phyloP scores from a whole-genome alignment of 2,797 vertebrate genomes.

The Typhlichthys eigenmanni region DNA sequence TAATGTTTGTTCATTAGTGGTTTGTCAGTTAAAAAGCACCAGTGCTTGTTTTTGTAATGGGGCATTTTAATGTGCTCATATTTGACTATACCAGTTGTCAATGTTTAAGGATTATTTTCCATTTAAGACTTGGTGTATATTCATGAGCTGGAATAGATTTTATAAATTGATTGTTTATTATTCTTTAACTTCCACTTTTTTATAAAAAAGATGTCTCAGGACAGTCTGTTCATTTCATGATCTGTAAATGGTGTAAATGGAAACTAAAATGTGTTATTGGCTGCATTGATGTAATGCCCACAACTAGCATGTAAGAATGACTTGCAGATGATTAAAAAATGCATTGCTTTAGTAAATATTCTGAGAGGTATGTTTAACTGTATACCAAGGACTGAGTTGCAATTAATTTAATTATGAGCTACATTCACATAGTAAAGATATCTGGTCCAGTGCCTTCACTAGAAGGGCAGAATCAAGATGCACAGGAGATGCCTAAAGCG shows the following conservation, averaged over 20 bases:
- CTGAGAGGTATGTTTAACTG: constrained; percentile 1
- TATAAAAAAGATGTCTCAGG: background rate
- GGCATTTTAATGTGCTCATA: background rate
- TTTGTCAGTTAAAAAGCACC: constrained; percentile 30
- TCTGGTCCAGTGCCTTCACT: constrained; percentile 11
- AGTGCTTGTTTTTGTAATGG: background rate
- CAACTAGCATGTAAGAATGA: background rate
- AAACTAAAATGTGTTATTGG: background rate
- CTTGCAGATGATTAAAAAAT: background rate
- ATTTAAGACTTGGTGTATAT: background rate
- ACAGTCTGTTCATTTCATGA: constrained; percentile 1
- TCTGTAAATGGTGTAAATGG: background rate
- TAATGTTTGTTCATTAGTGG: constrained; percentile 2
- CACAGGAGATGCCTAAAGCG: background rate
- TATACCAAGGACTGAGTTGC: constrained; percentile 6
- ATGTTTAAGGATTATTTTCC: background rate
- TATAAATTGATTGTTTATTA: background rate
- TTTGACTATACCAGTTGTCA: background rate
- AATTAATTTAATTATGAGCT: background rate
- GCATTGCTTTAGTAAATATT: constrained; percentile 12
- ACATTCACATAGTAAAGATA: constrained; percentile 27
- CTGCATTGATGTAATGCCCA: background rate
- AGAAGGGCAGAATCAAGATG: background rate
- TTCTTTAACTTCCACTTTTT: background rate
- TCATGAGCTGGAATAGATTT: background rate